phyloP scores from a whole-genome alignment of 1,140 invertebrate genomes.

The Macrotrachela quadricornifera region DNA sequence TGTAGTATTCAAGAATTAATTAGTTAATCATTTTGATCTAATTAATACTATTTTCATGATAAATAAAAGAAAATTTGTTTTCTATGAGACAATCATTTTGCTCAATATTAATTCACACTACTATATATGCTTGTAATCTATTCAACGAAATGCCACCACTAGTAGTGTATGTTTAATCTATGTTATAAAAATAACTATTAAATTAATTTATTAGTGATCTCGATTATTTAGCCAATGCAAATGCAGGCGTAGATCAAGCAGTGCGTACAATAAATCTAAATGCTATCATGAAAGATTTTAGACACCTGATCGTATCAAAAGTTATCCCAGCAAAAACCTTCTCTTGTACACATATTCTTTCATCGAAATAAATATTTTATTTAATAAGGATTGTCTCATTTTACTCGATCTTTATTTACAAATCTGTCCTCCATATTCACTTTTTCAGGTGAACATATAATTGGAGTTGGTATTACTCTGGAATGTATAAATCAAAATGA shows the following conservation, averaged over 20 bases:
- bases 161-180: neutral
- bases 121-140: constrained; percentile 67
- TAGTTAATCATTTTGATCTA: no score
- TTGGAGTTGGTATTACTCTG: constrained; percentile 57
- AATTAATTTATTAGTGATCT: no score
- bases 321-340: constrained; percentile 54
- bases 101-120: constrained; percentile 38
- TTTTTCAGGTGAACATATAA: constrained; percentile 47
- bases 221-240: constrained; percentile 38
- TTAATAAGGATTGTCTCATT: constrained; percentile 46
- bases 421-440: constrained; percentile 49
- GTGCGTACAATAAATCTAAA: constrained; percentile 47
- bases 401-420: constrained; percentile 67
- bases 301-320: constrained; percentile 41
- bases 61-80: no score
- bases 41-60: no score
- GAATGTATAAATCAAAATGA: constrained; percentile 86
- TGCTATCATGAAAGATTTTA: constrained; percentile 46
- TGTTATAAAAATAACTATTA: no score
- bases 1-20: no score
- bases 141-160: constrained; percentile 66
- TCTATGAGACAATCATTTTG: no score
- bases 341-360: constrained; percentile 17
- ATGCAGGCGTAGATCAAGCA: constrained; percentile 44
- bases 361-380: no score